Base-by-base conservation (phyloP, 2,113 vertebrate species). In the Cavia aperea region DNA sequence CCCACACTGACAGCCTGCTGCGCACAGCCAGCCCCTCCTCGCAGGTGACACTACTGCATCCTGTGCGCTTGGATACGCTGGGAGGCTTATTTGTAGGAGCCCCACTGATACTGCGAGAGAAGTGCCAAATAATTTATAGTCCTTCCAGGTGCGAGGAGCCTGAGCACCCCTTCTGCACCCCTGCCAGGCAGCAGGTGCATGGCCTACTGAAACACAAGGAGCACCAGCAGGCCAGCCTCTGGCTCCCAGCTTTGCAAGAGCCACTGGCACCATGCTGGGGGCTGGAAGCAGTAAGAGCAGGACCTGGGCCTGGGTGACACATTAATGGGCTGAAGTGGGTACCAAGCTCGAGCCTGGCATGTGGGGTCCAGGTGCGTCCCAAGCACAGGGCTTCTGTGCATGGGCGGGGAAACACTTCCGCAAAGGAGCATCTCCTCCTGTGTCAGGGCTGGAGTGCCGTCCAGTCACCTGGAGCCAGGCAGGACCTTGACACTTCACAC, bases 401-500 rank as follows among this genome's bases (percentile, higher is more conserved):
- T 7, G 49, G 31, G 51, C 29, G 10, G 26, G n/a, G 54, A 18
- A 36, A 39, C 5, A n/a, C n/a, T 63, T 60, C 60, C 51, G 73
- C 33, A 29, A 39, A 39, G 39, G 39, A 39, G 39, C 39, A 39
- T 43, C 97, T 88, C 96, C 84, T 94, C 96, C 97, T 95, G 93
- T 97, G 97, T 96, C 88, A 96, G 97, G 97, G 95, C 91, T 95
- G 96, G 98, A 98, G 97, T 97, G 97, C 98, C 97, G 98, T 98
- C 97, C 97, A 97, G 93, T 97, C 96, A 97, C 97, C 96, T 93
- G 96, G 88, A 97, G 92, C 60, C 93, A 82, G 18, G 63, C 56
- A 77, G 95, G 88, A 89, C 93, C 96, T 96, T 92, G 91, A 94
- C 95, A 97, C 97, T 94, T 95, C 94, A 95, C 89, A 96, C 96